phyloP scores from a whole-genome alignment of 2,797 vertebrate species.

The Pangasius macronema region DNA sequence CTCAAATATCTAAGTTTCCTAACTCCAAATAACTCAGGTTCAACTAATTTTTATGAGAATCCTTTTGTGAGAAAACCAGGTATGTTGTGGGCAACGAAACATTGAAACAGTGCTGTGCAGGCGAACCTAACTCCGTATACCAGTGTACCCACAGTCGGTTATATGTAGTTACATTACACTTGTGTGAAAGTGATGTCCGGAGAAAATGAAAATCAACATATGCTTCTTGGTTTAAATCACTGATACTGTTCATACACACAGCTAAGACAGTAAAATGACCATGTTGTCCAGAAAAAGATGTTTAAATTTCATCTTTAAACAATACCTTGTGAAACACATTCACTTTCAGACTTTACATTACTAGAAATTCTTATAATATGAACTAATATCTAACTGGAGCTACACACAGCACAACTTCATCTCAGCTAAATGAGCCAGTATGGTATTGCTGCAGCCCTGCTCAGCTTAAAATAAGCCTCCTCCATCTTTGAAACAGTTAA shows the following conservation, averaged over 20 bases:
- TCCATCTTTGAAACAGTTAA: background rate
- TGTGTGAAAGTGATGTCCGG: no score
- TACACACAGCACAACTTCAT: background rate
- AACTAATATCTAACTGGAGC: background rate
- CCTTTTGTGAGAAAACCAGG: background rate
- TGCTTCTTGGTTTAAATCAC: background rate
- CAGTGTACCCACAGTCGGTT: no score
- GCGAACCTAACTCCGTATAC: no score
- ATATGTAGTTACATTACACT: no score
- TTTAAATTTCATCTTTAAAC: background rate
- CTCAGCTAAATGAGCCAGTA: background rate
- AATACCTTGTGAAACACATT: background rate
- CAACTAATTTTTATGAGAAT: background rate
- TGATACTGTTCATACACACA: background rate
- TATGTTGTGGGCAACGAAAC: background rate
- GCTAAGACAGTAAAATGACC: background rate
- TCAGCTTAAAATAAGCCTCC: background rate
- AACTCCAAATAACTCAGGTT: background rate
- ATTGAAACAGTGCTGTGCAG: background rate
- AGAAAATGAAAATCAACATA: background rate
- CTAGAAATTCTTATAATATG: background rate
- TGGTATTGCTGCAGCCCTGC: background rate
- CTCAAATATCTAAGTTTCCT: background rate
- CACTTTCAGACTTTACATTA: background rate
- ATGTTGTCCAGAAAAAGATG: background rate